phyloP scores from a whole-genome alignment of 1,140 invertebrate species.

The Lordiphosa stackelbergi region DNA sequence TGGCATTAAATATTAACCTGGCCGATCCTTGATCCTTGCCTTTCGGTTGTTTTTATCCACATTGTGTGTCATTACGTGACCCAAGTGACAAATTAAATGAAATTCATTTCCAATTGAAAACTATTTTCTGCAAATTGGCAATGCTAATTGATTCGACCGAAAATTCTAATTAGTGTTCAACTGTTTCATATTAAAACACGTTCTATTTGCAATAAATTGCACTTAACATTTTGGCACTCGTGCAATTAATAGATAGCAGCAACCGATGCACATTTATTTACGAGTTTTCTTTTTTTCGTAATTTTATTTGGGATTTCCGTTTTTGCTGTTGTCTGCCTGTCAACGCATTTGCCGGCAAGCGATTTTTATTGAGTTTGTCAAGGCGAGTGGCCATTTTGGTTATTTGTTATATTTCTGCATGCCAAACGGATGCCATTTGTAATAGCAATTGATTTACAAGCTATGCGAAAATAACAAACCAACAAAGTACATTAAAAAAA shows the following conservation, averaged over 20 bases:
- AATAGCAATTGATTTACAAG: constrained; percentile 65
- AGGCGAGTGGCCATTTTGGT: constrained; percentile 27
- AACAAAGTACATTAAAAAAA: constrained; percentile 13
- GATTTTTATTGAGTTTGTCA: constrained; percentile 51
- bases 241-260: constrained; percentile 49
- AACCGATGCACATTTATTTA: constrained; percentile 44
- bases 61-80: too few relatives aligned
- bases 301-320: not conserved
- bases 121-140: constrained; percentile 32
- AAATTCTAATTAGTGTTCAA: constrained; percentile 58
- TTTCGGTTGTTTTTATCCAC: too few relatives aligned
- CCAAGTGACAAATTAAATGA: constrained; percentile 25
- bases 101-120: constrained; percentile 35
- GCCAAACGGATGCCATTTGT: constrained; percentile 44
- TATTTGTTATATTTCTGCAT: constrained; percentile 36
- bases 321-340: constrained; percentile 31
- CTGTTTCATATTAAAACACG: constrained; percentile 37
- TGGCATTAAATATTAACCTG: too few relatives aligned
- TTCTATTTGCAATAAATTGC: constrained; percentile 45
- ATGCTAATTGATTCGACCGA: constrained; percentile 43
- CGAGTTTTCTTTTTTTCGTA: constrained; percentile 4
- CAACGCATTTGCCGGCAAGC: constrained; percentile 25
- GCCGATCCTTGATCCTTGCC: too few relatives aligned
- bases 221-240: constrained; percentile 60
- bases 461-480: constrained; percentile 18